Evolutionary conservation across 2,113 vertebrate genomes (phyloP).

Genomic region (Chaetura pelagica): DNA sequence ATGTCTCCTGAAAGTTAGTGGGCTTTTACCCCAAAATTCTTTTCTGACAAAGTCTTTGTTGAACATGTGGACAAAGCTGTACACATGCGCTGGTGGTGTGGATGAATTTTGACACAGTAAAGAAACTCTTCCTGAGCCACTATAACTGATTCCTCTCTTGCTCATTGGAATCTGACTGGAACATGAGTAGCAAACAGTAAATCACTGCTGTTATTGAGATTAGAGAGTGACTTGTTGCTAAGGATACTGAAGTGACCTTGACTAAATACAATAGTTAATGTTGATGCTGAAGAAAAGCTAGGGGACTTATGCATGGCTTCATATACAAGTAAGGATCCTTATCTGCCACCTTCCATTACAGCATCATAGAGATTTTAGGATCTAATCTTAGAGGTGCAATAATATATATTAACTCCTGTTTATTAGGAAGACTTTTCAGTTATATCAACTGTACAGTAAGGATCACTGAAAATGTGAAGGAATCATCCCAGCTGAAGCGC

Average conservation of each 20-base stretch:
- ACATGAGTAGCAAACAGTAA: background rate
- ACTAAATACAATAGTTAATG: background rate
- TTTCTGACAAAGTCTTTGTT: background rate
- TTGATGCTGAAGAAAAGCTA: background rate
- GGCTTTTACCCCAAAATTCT: background rate
- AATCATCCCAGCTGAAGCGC: background rate
- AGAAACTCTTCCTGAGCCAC: background rate
- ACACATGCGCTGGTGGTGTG: background rate
- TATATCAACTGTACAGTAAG: background rate
- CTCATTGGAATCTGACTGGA: background rate
- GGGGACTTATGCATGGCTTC: background rate
- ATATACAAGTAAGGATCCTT: background rate
- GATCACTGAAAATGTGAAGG: background rate
- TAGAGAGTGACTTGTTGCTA: background rate
- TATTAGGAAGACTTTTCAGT: background rate
- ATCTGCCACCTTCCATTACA: background rate
- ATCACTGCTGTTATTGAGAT: background rate
- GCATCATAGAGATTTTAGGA: background rate
- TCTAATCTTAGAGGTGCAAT: background rate
- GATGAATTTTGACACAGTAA: background rate
- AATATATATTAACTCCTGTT: rapidly evolving
- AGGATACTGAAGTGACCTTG: background rate
- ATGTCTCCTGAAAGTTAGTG: background rate
- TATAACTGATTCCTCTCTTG: background rate
- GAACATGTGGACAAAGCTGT: background rate